Conservation (phyloP, 2,797 vertebrate species). For the Pipistrellus pipistrellus region DNA sequence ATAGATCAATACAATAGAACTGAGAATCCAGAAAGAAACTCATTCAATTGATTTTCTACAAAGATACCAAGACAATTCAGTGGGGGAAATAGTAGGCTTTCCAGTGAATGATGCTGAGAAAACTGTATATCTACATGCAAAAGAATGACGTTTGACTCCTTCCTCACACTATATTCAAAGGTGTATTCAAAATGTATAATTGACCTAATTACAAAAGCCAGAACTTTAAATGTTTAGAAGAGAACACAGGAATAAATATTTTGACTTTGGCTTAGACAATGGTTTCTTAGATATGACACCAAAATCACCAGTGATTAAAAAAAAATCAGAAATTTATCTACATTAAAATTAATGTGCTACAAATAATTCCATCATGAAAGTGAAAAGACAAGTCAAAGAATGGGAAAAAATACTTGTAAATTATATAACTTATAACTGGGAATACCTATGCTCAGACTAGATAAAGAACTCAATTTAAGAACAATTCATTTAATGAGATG, state of each 20-base stretch:
- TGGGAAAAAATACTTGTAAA: background rate
- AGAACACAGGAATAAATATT: background rate
- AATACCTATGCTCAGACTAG: background rate
- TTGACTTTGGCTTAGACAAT: background rate
- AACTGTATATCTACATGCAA: background rate
- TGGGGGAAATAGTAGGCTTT: background rate
- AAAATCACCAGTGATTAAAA: background rate
- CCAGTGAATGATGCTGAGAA: background rate
- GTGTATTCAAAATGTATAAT: background rate
- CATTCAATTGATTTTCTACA: background rate
- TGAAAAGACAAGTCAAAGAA: background rate
- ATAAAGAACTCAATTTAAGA: background rate
- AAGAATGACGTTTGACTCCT: background rate
- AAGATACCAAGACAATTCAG: background rate
- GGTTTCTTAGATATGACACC: background rate
- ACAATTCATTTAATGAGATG: background rate
- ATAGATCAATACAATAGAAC: background rate
- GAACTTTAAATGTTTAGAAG: background rate
- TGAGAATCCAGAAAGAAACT: background rate
- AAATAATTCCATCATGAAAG: background rate
- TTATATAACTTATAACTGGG: background rate
- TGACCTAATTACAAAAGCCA: background rate
- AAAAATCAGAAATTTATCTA: background rate
- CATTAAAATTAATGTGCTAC: slow-evolving; percentile 20
- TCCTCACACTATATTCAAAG: background rate